Conservation (phyloP, 2,888 invertebrate species). For the Tenthredo distinguenda region DNA sequence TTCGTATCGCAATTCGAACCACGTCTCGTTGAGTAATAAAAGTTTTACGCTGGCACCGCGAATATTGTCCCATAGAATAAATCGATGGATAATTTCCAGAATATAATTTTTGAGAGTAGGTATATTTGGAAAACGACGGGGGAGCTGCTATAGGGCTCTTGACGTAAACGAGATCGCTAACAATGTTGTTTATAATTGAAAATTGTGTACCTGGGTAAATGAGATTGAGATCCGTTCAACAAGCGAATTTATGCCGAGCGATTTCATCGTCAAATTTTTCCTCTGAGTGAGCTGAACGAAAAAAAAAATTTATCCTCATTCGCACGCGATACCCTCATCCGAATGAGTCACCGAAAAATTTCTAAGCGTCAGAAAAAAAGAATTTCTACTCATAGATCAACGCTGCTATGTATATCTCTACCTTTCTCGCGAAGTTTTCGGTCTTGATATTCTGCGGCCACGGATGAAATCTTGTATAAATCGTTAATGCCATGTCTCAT, state of each 20-base stretch:
- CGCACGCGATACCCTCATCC: not conserved
- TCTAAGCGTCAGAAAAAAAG: not conserved
- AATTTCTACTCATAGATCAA: constrained; percentile 11
- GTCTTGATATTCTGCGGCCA: not conserved
- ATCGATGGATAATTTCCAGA: not conserved
- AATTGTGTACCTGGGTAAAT: constrained; percentile 5
- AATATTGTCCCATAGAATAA: not conserved
- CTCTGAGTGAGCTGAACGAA: not conserved
- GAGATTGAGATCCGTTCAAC: constrained; percentile 6
- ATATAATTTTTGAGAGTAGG: not conserved
- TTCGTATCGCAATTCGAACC: not conserved
- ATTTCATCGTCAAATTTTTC: not conserved
- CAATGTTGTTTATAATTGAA: constrained; percentile 39
- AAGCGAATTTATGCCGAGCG: not conserved
- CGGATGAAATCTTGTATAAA: not conserved
- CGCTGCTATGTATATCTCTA: not conserved
- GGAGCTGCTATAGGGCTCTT: not conserved
- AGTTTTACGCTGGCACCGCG: not conserved
- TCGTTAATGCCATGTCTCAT: not conserved
- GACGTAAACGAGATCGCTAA: constrained; percentile 5
- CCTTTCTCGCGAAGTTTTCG: not conserved
- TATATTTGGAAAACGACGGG: not conserved
- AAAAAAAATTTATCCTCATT: not conserved
- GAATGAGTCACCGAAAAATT: not conserved
- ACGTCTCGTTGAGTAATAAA: not conserved